Base-by-base conservation (phyloP, 2,113 vertebrate genomes). In the Galemys pyrenaicus region DNA sequence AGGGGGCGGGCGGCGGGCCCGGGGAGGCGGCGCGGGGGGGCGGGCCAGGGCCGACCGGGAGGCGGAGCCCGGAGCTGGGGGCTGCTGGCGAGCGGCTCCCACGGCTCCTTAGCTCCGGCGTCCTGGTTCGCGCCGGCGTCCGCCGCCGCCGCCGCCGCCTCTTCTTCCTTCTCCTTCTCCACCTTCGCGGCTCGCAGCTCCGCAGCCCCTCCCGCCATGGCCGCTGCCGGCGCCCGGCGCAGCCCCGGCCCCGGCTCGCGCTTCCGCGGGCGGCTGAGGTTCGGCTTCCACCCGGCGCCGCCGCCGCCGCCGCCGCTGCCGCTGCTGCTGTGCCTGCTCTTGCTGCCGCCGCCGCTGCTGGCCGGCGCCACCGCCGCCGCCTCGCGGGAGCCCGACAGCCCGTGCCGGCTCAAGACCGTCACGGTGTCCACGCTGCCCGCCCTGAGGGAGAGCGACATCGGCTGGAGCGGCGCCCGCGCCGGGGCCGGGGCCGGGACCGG, bases 371-470 rank as follows among this genome's bases (percentile, higher is more conserved):
- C 97, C 68, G 94, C 97, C 89, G 95, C 96, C 91, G 97, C 98
- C 83, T 88, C 97, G 7, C 97, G 96, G 97, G 96, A 97, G 83
- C 97, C 96, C 73, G 93, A 97, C 88, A 97, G 97, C 89, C 98
- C 97, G 1, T 99, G 99, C 96, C 98, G 99, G 85, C 98, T 99
- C 96, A 99, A 99, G 97, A 99, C 99, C 64, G 99, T 99, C 56
- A 99, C 99, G 88, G 99, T 99, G 82, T 99, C 99, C 94, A 99
- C 99, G 70, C 98, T 99, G 98, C 99, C 99, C 41, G 99, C 99
- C 82, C 98, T 99, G 97, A 98, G 99, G 78, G 99, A 99, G 96
- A 99, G 99, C 98, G 99, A 99, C 98, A 98, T 99, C 97, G 99
- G 99, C 98, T 99, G 99, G 98, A 99, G 98, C 98, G 98, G 99